Evolutionary conservation across 2,888 invertebrate genomes (phyloP), one percentile per base, ranked within the genome.

Genomic region (Helicoverpa assulta): DNA sequence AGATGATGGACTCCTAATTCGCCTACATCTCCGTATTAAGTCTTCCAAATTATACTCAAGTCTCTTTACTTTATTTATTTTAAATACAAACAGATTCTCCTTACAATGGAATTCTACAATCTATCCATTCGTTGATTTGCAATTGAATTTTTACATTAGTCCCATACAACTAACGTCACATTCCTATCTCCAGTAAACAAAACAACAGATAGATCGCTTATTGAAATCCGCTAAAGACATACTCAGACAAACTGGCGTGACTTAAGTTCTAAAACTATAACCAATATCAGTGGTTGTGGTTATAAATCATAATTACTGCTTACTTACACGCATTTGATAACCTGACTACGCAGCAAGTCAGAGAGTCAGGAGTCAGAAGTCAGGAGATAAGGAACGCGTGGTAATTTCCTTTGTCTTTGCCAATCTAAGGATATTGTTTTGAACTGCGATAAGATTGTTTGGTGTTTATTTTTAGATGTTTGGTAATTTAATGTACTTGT

Each of bases 331-430:
- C 50, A 47, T 6, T 0, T 4, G 87, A 85, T 88, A 86, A 88
- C 87, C 87, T 70, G 84, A 84, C 84, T 84, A 68, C 87, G 50
- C 37, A 51, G 51, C 7, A n/a, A 73, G 74, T 78, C 81, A 68
- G 26, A 56, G n/a, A 40, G 70, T 62, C 67, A 65, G n/a, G 21
- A 50, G 67, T 40, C 71, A 70, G 29, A 26, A 53, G 60, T 57
- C 57, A 40, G 0, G 33, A n/a, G 76, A 81, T 76, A 76, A 33
- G 18, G 5, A 14, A 26, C 57, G n/a, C n/a, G 33, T 58, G 76
- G 37, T 50, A 26, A 14, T 60, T 64, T 81, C 72, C 78, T 76
- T 76, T 81, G 78, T 76, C 58, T 81, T 57, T 61, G 8, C 12
- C 37, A 37, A 60, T 60, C 40, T 37, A 10, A 18, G 16, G 18